Evolutionary conservation across 2,888 invertebrate species (phyloP), one percentile per base, ranked within the genome.

Genomic region (Gari tellinella): DNA sequence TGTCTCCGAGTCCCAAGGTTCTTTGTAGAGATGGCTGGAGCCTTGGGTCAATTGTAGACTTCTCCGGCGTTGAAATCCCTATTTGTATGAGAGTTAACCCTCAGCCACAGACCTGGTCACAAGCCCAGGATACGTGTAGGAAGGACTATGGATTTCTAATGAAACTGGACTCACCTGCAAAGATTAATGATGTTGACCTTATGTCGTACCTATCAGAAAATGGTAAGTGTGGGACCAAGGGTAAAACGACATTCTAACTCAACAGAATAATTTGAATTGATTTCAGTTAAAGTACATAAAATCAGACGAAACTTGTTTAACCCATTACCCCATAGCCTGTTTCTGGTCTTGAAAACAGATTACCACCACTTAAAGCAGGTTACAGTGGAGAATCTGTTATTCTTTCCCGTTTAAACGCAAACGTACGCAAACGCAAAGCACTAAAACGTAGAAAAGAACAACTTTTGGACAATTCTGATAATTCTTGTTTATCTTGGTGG

Each of bases 11-110:
- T 14, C 26, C 61, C 2, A 65, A 43, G 31, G 81, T 81, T 14
- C 40, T 83, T 10, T 83, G 83, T 61, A 37, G 78, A 31, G 83
- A 82, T 58, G 83, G 81, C 10, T 83, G 83, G 83, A 63, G 58
- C 4, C 48, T 48, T 31, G 83, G 80, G n/a, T 55, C 61, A 10
- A 68, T 79, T 41, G 51, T 43, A 21, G 72, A 74, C 31, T 37
- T 61, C 15, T 63, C 52, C 7, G 74, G 72, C 19, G 68, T 67
- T 17, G 72, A 77, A 40, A 79, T 84, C 38, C 69, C 79, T 12
- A 73, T 86, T 49, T 83, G 84, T 65, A 52, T 84, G 40, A 77
- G 76, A 60, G 49, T 83, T 15, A 82, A 83, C 64, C 56, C 57
- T 0, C 65, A 82, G 10, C 31, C 66, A 23, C 67, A 75, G 40